Base-by-base conservation (phyloP, 2,888 invertebrate species). In the Syrista parreyssii region DNA sequence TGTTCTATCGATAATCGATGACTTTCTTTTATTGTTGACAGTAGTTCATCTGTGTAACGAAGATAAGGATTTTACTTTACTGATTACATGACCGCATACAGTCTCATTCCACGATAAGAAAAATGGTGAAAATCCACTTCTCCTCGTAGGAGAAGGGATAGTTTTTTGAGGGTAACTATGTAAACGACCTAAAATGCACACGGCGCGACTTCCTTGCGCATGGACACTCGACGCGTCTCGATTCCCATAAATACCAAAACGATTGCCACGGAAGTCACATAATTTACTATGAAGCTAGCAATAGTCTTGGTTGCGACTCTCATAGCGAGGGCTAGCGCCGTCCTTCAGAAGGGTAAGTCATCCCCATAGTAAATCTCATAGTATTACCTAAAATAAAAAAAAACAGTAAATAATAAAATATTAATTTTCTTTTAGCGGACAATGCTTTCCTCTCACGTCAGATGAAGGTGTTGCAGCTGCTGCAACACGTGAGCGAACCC, bases 401-500 rank as follows among this genome's bases (percentile, higher is more conserved):
- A 33, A 31, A 71, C 12, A 32, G 30, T 33, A 33, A 71, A 71
- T 32, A 12, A 71, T 30, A 71, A 71, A 71, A 55, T 55, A 55
- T 23, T 12, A 36, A 36, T 36, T 23, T 55, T 55, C 15, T 75
- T 72, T 9, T 83, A 93, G 94, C 92, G 75, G 93, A 93, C 84
- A 90, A 91, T 81, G 92, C 92, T 81, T 87, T 93, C 74, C 92
- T 93, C 84, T 86, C 88, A 75, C 92, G 91, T 89, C 93, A 93
- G 88, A 84, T 92, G 74, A 92, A 93, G 85, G 91, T 94, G 82
- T 86, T 94, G 86, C 92, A 92, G 83, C 91, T 94, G 80, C 89
- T 94, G 89, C 93, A 93, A 87, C 92, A 93, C 89, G 93, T 94
- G 81, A 93, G 94, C 82, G 95, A 95, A 89, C 94, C 94, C 0